Conservation (phyloP, 2,113 vertebrate genomes). For the Heptranchias perlo region DNA sequence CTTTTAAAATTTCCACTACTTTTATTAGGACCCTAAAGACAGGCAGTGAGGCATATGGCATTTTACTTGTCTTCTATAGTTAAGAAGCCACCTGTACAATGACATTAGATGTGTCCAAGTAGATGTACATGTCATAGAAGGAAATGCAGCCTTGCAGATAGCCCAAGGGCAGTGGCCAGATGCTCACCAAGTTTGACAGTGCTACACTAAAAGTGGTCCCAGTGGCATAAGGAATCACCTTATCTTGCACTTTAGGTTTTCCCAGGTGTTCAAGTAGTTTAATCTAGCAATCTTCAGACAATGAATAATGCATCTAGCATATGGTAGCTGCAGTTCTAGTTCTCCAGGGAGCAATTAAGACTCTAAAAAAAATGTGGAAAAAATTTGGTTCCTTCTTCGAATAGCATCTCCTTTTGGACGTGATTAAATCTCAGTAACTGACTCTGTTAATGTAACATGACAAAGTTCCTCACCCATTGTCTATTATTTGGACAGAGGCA, state of each 20-base stretch:
- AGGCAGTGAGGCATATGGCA: background rate
- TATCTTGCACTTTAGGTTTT: constrained; percentile 11
- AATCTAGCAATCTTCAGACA: background rate
- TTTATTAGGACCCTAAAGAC: background rate
- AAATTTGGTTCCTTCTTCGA: constrained; percentile 1
- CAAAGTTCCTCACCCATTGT: background rate
- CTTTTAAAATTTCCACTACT: too few species aligned
- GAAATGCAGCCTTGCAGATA: background rate
- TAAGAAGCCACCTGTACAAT: background rate
- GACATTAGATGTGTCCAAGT: too few species aligned
- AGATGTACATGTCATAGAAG: background rate
- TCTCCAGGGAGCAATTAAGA: constrained; percentile 22
- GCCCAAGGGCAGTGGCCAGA: background rate
- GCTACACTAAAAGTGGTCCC: background rate
- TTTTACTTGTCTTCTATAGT: background rate
- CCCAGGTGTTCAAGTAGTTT: constrained; percentile 14
- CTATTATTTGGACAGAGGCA: background rate
- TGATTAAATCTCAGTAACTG: background rate
- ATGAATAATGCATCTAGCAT: constrained; percentile 16
- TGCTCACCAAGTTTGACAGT: background rate
- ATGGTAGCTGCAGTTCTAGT: background rate
- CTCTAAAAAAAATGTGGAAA: background rate
- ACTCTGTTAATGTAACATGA: background rate
- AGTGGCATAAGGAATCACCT: background rate
- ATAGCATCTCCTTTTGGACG: background rate